phyloP scores from a whole-genome alignment of 92 coral and sea anemone species.

The Bergia sp. region DNA sequence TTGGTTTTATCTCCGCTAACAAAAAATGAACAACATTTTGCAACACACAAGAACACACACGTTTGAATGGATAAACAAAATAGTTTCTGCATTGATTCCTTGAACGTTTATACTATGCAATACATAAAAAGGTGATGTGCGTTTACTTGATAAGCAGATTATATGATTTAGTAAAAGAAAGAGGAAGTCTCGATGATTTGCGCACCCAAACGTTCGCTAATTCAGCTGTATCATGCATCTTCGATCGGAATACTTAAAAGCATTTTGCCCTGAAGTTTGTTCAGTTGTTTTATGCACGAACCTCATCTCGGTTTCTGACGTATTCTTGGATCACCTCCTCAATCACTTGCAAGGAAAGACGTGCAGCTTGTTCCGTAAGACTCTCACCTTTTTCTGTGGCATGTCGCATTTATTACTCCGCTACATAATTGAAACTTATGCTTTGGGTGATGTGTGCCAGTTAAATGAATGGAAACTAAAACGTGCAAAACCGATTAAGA shows the following conservation, averaged over 20 bases:
- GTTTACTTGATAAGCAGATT: not conserved
- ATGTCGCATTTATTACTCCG: no score
- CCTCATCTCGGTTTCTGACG: not conserved
- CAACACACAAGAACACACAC: not conserved
- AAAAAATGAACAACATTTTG: no score
- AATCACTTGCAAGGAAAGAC: not conserved
- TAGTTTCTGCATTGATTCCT: no score
- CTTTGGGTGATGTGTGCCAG: not conserved
- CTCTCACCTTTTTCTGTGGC: no score
- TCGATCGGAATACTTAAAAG: no score
- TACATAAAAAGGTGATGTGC: not conserved
- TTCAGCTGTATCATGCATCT: not conserved
- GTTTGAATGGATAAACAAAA: no score
- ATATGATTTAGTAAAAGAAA: no score
- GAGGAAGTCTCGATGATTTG: not conserved
- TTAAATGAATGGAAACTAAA: no score
- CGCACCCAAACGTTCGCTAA: not conserved
- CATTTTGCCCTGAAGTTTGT: not conserved
- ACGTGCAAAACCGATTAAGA: not conserved
- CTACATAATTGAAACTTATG: not conserved
- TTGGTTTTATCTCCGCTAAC: slow-evolving; percentile 4
- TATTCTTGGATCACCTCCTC: no score
- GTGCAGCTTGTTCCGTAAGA: not conserved
- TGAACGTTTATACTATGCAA: no score
- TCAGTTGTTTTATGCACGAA: no score